Percentiles rank a stretch among this genome's conserved stretches.
These are phyloP conservation scores for Lymantria dispar DNA, from an alignment of 2,888 invertebrate species.

Conservation along the genomic window DNA sequence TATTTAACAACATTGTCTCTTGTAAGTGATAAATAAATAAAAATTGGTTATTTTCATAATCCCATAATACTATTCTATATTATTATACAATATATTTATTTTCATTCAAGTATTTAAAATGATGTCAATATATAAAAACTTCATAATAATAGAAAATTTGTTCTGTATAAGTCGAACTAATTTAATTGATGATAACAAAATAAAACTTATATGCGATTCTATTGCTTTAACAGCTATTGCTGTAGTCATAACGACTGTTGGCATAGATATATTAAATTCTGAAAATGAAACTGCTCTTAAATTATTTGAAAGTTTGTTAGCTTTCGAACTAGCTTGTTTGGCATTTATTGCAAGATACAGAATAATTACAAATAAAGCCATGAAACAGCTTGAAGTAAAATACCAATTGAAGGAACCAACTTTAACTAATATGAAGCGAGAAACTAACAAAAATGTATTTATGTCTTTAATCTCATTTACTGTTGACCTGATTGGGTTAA, in stretches of 20 bases:
- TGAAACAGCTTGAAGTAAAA: conserved; percentile 48
- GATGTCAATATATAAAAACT: not conserved
- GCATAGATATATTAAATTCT: conserved; percentile 31
- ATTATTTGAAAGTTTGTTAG: conserved; percentile 33
- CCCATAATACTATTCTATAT: too few relatives aligned
- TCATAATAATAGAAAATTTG: conserved; percentile 35
- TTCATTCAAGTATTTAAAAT: not conserved
- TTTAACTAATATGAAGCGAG: conserved; percentile 19
- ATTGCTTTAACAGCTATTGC: conserved; percentile 25
- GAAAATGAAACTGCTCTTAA: conserved; percentile 8
- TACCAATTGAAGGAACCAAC: conserved; percentile 37
- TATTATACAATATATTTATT: too few relatives aligned
- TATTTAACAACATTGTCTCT: too few relatives aligned
- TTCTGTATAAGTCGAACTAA: conserved; percentile 53
- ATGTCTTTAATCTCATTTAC: conserved; percentile 30
- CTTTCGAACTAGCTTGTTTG: conserved; percentile 34
- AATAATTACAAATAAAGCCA: conserved; percentile 30
- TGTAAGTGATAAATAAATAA: too few relatives aligned
- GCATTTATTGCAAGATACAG: conserved; percentile 26
- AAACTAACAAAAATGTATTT: conserved; percentile 16
- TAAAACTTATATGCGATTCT: conserved; percentile 35
- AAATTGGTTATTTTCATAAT: too few relatives aligned
- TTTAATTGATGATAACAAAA: conserved; percentile 30
- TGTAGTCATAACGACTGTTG: conserved; percentile 14
- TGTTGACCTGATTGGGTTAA: conserved; percentile 42